These are phyloP conservation scores for Pediacus dermestoides DNA, from an alignment of 2,888 invertebrate genomes.

Conservation along the genomic window DNA sequence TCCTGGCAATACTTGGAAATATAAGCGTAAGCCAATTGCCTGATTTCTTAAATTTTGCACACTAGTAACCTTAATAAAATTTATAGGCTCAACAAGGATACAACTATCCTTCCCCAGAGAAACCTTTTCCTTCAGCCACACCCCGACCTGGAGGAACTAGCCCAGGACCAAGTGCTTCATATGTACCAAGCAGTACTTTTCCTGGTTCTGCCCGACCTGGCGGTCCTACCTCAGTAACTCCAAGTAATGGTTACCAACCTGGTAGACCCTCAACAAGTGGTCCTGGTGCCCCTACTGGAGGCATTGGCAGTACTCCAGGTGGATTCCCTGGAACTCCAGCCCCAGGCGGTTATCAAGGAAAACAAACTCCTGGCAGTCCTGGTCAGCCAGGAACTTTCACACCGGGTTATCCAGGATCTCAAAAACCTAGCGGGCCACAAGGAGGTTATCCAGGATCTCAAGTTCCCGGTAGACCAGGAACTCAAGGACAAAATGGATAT, in stretches of 20 bases:
- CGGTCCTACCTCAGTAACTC: slow-evolving; percentile 5
- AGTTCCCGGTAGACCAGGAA: slow-evolving; percentile 16
- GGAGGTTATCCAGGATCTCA: slow-evolving; percentile 27
- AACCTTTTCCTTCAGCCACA: slow-evolving; percentile 51
- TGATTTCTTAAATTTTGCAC: slow-evolving; percentile 1
- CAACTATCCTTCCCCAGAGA: slow-evolving; percentile 67
- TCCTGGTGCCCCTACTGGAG: slow-evolving; percentile 6
- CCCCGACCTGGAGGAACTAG: slow-evolving; percentile 21
- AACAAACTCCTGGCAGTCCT: slow-evolving; percentile 18
- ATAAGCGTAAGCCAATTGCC: slow-evolving; percentile 23
- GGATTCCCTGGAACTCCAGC: slow-evolving; percentile 14
- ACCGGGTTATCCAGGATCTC: slow-evolving; percentile 20
- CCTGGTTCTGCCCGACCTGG: slow-evolving; percentile 30
- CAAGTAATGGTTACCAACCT: slow-evolving; percentile 10
- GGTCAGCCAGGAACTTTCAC: slow-evolving; percentile 18
- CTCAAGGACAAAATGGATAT: no score
- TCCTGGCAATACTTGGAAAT: slow-evolving; percentile 18
- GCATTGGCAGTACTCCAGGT: slow-evolving; percentile 3
- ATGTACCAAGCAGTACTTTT: slow-evolving; percentile 27
- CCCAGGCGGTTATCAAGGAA: slow-evolving; percentile 21
- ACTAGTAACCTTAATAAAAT: neutral
- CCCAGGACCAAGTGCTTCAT: slow-evolving; percentile 23
- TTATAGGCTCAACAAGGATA: slow-evolving; percentile 68
- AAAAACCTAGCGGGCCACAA: slow-evolving; percentile 20
- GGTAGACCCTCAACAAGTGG: neutral